Percentiles rank a stretch among this genome's conserved stretches.
These are phyloP conservation scores for Alouatta palliata DNA, from an alignment of 2,113 vertebrate genomes.

Conservation along the genomic window DNA sequence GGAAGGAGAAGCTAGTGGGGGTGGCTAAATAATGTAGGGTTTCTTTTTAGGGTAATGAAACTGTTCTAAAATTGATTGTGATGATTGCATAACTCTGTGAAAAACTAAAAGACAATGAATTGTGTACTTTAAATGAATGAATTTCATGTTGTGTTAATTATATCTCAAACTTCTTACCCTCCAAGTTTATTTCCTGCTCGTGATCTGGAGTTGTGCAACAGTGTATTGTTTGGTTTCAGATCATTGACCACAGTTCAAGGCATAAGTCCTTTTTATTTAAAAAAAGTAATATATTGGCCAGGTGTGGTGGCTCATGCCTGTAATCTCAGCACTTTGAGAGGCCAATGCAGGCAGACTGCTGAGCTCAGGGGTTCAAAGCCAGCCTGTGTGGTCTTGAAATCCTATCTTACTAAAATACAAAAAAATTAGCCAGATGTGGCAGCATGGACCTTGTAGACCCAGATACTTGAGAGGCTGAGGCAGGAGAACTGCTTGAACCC, in stretches of 20 bases:
- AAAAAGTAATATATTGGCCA: too few relatives aligned
- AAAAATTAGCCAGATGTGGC: too few relatives aligned
- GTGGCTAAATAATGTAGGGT: neutral
- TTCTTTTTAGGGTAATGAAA: neutral
- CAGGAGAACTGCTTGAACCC: too few relatives aligned
- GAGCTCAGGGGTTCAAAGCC: too few relatives aligned
- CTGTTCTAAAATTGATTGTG: neutral
- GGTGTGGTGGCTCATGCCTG: too few relatives aligned
- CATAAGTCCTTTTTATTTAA: neutral
- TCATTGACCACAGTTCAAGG: neutral
- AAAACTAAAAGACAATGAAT: neutral
- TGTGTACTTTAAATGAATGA: neutral
- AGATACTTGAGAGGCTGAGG: too few relatives aligned
- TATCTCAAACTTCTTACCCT: neutral
- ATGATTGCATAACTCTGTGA: neutral
- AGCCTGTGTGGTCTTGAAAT: too few relatives aligned
- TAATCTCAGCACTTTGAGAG: too few relatives aligned
- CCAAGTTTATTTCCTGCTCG: neutral
- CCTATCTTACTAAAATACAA: too few relatives aligned
- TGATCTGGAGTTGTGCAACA: neutral
- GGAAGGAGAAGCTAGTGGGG: neutral
- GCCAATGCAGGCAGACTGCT: too few relatives aligned
- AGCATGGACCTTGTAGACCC: too few relatives aligned
- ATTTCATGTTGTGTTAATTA: neutral
- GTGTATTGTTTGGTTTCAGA: neutral